phyloP scores from a whole-genome alignment of 2,797 vertebrate species.

The Hydrocynus forskahlii region DNA sequence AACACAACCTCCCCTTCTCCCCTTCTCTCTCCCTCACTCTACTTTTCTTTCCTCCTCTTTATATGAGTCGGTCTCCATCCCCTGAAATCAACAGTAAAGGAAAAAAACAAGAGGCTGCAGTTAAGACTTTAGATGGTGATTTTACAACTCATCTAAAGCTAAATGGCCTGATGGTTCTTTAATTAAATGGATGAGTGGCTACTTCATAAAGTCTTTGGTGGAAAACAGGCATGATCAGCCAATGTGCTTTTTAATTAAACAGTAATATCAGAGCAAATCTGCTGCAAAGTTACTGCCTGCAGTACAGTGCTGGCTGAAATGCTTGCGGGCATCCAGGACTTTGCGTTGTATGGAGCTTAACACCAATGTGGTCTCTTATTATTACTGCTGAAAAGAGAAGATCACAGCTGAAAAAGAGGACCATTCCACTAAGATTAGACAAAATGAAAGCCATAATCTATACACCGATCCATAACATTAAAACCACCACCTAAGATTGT shows the following conservation, averaged over 20 bases:
- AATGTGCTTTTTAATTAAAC: slow-evolving; percentile 70
- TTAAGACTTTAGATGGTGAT: slow-evolving; percentile 45
- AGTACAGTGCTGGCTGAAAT: background rate
- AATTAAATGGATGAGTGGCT: slow-evolving; percentile 68
- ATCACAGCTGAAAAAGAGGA: background rate
- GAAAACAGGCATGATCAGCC: slow-evolving; percentile 55
- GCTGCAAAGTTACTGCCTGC: slow-evolving; percentile 26
- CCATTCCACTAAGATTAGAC: background rate
- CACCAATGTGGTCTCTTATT: background rate
- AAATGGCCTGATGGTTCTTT: slow-evolving; percentile 70
- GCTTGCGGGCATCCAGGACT: background rate
- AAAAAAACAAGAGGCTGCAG: slow-evolving; percentile 5
- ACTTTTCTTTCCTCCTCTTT: background rate
- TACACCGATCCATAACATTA: background rate
- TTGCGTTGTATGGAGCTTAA: slow-evolving; percentile 25
- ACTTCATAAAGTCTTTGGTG: slow-evolving; percentile 63
- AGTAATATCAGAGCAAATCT: slow-evolving; percentile 57
- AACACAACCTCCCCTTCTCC: background rate
- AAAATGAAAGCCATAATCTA: background rate
- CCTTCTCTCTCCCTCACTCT: background rate
- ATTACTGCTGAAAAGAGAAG: background rate
- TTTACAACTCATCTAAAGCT: slow-evolving; percentile 67
- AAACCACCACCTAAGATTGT: too few species aligned
- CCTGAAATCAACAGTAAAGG: background rate
- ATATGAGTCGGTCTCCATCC: background rate